Evolutionary conservation across 2,113 vertebrate species (phyloP).

Genomic region (Apeltes quadracus): DNA sequence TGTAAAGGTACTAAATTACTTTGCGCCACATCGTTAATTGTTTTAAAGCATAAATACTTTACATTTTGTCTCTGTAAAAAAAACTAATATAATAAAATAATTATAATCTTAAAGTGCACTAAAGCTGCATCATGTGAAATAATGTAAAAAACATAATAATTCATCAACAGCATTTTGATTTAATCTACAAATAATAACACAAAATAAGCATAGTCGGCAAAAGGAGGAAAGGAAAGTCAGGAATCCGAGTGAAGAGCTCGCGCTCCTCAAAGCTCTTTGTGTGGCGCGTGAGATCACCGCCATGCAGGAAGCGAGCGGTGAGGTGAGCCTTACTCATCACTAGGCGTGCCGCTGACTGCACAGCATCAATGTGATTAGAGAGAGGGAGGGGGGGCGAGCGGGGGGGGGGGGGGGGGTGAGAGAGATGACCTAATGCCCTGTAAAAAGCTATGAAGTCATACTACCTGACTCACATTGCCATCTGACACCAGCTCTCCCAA

Average conservation of each 20-base stretch:
- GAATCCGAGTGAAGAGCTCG: conserved; percentile 9
- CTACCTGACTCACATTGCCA: conserved; percentile 83
- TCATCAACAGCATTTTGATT: background rate
- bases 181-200: background rate
- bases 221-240: background rate
- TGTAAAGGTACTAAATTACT: background rate
- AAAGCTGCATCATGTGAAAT: background rate
- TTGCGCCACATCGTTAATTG: background rate
- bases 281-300: conserved; percentile 55
- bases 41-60: background rate
- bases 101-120: background rate
- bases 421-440: conserved; percentile 79
- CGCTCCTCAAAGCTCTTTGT: conserved; percentile 26
- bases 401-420: background rate
- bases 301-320: conserved; percentile 58
- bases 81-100: too few relatives aligned
- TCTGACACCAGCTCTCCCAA: conserved; percentile 72
- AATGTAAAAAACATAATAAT: background rate
- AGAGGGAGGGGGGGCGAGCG: background rate
- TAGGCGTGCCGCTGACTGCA: conserved; percentile 65
- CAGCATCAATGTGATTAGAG: conserved; percentile 68
- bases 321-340: conserved; percentile 69
- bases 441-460: conserved; percentile 84
- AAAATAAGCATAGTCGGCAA: background rate
- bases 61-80: background rate